Base-by-base conservation (phyloP, 2,888 invertebrate genomes). In the Rambutsinella grinnellia region DNA sequence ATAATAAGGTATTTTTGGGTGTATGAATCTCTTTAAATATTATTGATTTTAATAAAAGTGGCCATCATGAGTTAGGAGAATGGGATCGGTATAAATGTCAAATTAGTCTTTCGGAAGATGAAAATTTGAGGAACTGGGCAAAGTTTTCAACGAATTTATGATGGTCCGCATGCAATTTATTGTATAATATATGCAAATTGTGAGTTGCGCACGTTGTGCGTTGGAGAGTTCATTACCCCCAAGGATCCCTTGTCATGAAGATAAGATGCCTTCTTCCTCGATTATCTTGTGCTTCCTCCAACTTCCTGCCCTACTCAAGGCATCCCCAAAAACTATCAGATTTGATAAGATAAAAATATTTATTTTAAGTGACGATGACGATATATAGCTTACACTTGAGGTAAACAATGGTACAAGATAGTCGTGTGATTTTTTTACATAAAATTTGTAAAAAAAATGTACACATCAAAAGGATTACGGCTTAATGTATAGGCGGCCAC, bases 361-460 rank as follows among this genome's bases (percentile, higher is more conserved):
- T 58, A 15, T 58, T 56, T 56, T 10, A 21, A 21, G 36, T 36
- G 36, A 13, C 13, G 36, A 5, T 36, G 36, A 36, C 36, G 36
- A 36, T 36, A 36, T 36, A 54, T 54, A 21, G 10, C 15, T 21
- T 49, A 3, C 21, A 10, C 54, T 15, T 21, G n/a, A 17, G 5
- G 49, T 54, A 19, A 23, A 54, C n/a, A n/a, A n/a, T n/a, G n/a
- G n/a, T n/a, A n/a, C n/a, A n/a, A n/a, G n/a, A n/a, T n/a, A n/a
- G n/a, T n/a, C n/a, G n/a, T n/a, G n/a, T n/a, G n/a, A n/a, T n/a
- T n/a, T n/a, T n/a, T n/a, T n/a, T n/a, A n/a, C n/a, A 19, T n/a
- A 49, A 49, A 49, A n/a, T 49, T 44, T 44, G 6, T 44, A 17
- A 10, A 54, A 21, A 54, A 54, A 54, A 23, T 54, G n/a, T n/a